Evolutionary conservation across 2,113 vertebrate genomes (phyloP).

Genomic region (Spilogale gracilis): DNA sequence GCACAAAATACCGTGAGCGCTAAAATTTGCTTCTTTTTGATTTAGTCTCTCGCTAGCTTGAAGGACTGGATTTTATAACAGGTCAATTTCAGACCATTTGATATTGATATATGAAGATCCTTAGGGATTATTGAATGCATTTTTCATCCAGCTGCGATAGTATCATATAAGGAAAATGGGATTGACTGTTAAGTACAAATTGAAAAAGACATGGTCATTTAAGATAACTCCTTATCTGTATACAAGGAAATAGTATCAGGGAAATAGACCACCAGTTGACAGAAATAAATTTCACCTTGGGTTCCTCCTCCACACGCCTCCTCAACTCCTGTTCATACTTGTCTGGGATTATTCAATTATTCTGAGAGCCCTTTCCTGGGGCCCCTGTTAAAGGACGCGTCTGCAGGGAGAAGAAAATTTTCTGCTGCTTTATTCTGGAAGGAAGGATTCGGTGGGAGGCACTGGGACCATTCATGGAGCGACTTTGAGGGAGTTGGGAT

Average conservation of each 20-base stretch:
- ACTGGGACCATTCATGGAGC: background rate
- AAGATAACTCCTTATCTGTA: constrained; percentile 98
- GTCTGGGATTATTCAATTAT: constrained; percentile 63
- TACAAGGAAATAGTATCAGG: constrained; percentile 92
- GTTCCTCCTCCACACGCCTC: constrained; percentile 84
- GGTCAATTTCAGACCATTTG: constrained; percentile 92
- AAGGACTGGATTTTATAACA: constrained; percentile 89
- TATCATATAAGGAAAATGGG: constrained; percentile 90
- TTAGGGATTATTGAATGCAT: constrained; percentile 91
- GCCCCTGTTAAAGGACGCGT: background rate
- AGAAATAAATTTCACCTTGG: constrained; percentile 93
- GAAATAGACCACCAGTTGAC: constrained; percentile 93
- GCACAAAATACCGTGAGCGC: constrained; percentile 57
- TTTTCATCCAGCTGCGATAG: constrained; percentile 91
- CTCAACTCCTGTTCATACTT: constrained; percentile 44
- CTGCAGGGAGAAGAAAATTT: background rate
- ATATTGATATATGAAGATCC: constrained; percentile 93
- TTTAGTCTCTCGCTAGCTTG: constrained; percentile 83
- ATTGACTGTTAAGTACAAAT: constrained; percentile 94
- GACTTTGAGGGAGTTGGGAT: background rate
- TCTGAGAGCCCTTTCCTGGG: constrained; percentile 44
- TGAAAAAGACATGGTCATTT: constrained; percentile 98
- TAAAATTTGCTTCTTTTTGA: constrained; percentile 83
- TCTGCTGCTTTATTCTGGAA: background rate
- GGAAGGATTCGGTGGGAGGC: background rate